phyloP scores from a whole-genome alignment of 2,888 invertebrate genomes.

The Luffia ferchaultella region DNA sequence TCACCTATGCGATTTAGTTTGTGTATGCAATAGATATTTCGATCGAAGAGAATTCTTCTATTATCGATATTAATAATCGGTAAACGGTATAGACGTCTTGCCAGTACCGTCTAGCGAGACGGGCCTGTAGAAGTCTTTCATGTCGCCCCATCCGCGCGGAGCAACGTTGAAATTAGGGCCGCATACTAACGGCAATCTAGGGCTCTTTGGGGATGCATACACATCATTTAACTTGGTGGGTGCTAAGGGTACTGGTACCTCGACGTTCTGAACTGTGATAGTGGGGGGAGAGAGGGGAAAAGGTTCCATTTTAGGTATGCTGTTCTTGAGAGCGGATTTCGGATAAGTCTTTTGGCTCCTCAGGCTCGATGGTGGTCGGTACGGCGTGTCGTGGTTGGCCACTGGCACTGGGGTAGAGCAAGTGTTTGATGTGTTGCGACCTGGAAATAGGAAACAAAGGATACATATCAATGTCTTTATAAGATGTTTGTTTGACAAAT shows the following conservation, averaged over 20 bases:
- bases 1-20: too few relatives aligned
- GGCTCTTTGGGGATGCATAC: slow-evolving; percentile 50
- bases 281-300: slow-evolving; percentile 49
- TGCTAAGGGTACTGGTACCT: slow-evolving; percentile 46
- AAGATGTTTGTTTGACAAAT: slow-evolving; percentile 1
- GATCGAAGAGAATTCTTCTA: too few relatives aligned
- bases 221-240: slow-evolving; percentile 57
- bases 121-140: slow-evolving; percentile 74
- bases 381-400: slow-evolving; percentile 56
- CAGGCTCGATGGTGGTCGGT: slow-evolving; percentile 55
- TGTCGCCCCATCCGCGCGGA: slow-evolving; percentile 82
- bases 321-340: slow-evolving; percentile 45
- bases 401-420: slow-evolving; percentile 51
- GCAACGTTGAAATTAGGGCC: slow-evolving; percentile 83
- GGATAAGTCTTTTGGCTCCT: slow-evolving; percentile 57
- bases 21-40: too few relatives aligned
- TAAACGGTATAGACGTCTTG: slow-evolving; percentile 35
- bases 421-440: slow-evolving; percentile 55
- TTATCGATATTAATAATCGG: slow-evolving; percentile 63
- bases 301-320: slow-evolving; percentile 54
- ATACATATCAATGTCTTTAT: not conserved
- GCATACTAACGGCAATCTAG: slow-evolving; percentile 41
- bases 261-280: slow-evolving; percentile 33
- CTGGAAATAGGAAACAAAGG: slow-evolving; percentile 28
- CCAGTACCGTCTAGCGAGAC: slow-evolving; percentile 72